Conservation (phyloP, 2,888 invertebrate species). For the Limnephilus lunatus region DNA sequence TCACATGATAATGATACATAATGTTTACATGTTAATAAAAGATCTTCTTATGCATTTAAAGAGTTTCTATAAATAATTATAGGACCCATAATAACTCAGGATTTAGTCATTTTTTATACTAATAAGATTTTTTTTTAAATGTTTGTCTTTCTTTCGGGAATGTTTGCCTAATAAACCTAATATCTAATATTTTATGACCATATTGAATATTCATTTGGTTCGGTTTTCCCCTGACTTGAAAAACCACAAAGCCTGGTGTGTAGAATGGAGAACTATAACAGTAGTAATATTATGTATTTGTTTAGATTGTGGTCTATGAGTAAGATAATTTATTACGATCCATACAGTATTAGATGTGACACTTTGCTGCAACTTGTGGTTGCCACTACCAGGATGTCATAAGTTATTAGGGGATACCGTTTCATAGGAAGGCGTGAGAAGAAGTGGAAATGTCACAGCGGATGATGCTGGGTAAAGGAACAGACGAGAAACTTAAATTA, state of each 20-base stretch:
- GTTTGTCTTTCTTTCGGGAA: too few species aligned
- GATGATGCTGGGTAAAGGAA: background rate
- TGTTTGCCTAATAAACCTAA: too few species aligned
- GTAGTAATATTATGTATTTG: background rate
- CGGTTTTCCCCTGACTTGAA: background rate
- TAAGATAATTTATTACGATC: background rate
- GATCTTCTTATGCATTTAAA: too few species aligned
- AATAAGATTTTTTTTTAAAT: too few species aligned
- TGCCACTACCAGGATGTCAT: background rate
- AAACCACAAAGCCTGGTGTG: background rate
- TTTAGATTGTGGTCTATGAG: background rate
- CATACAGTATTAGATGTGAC: background rate
- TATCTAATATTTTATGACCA: background rate
- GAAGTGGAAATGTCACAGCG: background rate
- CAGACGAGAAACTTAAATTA: background rate
- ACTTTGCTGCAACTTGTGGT: background rate
- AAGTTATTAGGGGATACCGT: background rate
- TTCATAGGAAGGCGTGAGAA: background rate
- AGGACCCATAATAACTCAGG: too few species aligned
- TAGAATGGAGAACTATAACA: background rate
- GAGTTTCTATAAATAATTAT: too few species aligned
- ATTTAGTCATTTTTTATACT: too few species aligned
- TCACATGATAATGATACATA: too few species aligned
- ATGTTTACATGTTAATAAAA: too few species aligned
- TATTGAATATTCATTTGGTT: background rate